These are phyloP conservation scores for Corydoras maculifer DNA, from an alignment of 2,113 vertebrate genomes.

Conservation along the genomic window DNA sequence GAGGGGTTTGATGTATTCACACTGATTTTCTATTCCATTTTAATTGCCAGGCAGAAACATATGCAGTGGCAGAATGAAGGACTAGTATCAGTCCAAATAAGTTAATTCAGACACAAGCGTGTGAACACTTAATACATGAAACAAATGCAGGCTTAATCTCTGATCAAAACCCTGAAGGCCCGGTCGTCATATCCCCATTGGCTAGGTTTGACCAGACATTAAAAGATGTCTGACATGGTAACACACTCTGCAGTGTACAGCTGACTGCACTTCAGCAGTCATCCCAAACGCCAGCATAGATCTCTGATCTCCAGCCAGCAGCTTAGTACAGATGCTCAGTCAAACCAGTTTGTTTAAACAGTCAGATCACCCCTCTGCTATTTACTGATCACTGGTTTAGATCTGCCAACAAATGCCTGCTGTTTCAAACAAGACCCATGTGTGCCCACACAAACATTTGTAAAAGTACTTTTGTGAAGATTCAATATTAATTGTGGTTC, in stretches of 20 bases:
- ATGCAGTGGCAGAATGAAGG: constrained; percentile 23
- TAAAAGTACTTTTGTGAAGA: not conserved
- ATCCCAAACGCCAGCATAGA: not conserved
- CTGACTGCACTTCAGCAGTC: not conserved
- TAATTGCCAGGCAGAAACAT: constrained; percentile 37
- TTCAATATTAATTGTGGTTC: not conserved
- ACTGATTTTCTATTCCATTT: constrained; percentile 40
- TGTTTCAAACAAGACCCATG: constrained; percentile 22
- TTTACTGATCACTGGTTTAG: constrained; percentile 31
- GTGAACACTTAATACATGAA: not conserved
- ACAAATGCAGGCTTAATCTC: not conserved
- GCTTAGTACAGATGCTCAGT: constrained; percentile 25
- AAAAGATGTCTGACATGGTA: constrained; percentile 9
- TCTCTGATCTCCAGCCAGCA: constrained; percentile 33
- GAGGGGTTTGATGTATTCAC: constrained; percentile 21
- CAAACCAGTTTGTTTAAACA: constrained; percentile 35
- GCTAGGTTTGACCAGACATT: not conserved
- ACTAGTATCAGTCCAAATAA: not conserved
- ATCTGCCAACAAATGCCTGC: constrained; percentile 35
- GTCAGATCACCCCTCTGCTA: constrained; percentile 10
- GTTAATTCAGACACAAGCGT: not conserved
- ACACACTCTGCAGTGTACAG: not conserved
- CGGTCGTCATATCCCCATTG: not conserved
- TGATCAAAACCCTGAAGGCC: not conserved
- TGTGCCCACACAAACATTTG: constrained; percentile 5